These are phyloP conservation scores for Bungarus multicinctus DNA, from an alignment of 2,113 vertebrate genomes.

Conservation along the genomic window DNA sequence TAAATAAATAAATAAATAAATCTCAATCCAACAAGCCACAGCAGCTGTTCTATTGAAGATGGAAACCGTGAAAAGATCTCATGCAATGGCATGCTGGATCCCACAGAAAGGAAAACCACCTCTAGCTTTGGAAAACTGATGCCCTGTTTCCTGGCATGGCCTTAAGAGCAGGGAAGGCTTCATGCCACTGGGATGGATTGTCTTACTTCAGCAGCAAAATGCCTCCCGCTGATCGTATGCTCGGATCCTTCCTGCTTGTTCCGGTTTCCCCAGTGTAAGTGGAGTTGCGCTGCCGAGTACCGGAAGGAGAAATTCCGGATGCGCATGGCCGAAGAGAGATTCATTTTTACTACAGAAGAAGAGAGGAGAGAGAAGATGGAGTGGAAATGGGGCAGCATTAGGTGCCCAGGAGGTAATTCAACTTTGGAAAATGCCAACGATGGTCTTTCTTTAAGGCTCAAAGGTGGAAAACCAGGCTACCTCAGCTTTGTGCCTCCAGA, in stretches of 20 bases:
- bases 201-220: constrained; percentile 89
- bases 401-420: not conserved
- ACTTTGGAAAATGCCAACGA: not conserved
- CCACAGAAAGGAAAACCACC: not conserved
- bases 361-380: constrained; percentile 13
- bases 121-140: not conserved
- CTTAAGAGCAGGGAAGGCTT: not conserved
- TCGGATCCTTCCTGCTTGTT: constrained; percentile 80
- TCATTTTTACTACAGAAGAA: constrained; percentile 79
- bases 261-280: constrained; percentile 90
- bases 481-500: not conserved
- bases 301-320: constrained; percentile 77
- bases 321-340: constrained; percentile 77
- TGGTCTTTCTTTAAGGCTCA: not conserved
- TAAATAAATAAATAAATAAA: too few species aligned
- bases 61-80: not conserved
- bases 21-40: not conserved
- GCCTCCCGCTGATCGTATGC: constrained; percentile 81
- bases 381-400: not conserved
- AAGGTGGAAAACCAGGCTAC: not conserved
- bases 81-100: not conserved
- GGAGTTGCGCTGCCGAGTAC: constrained; percentile 86
- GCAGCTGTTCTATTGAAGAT: not conserved
- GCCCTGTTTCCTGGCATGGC: not conserved
- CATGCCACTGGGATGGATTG: not conserved